phyloP scores from a whole-genome alignment of 1,140 invertebrate genomes.

The Drosophila nigromelanica region DNA sequence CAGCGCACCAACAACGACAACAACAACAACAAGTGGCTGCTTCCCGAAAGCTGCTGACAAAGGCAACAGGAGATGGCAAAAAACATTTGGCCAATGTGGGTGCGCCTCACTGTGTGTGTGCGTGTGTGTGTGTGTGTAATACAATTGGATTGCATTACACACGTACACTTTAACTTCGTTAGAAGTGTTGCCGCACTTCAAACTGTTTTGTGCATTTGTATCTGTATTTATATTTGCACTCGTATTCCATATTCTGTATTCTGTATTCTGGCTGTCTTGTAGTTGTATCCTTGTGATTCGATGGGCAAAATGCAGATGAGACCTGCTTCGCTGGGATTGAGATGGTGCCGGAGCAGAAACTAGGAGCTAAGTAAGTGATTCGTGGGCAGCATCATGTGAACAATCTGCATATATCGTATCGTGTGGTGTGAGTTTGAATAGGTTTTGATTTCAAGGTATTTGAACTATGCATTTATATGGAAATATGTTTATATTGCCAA shows the following conservation, averaged over 20 bases:
- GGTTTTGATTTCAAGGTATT: background rate
- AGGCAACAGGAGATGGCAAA: slow-evolving; percentile 41
- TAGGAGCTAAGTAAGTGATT: slow-evolving; percentile 12
- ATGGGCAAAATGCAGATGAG: slow-evolving; percentile 39
- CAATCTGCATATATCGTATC: background rate
- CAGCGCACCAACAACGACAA: slow-evolving; percentile 6
- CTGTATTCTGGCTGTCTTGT: background rate
- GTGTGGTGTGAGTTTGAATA: background rate
- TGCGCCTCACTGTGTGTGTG: background rate
- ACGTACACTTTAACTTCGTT: slow-evolving; percentile 32
- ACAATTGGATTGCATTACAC: slow-evolving; percentile 52
- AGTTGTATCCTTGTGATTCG: slow-evolving; percentile 30
- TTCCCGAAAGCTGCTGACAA: slow-evolving; percentile 32
- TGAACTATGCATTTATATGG: no score
- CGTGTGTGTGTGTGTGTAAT: slow-evolving; percentile 12
- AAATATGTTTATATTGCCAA: no score
- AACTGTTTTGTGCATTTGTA: slow-evolving; percentile 44
- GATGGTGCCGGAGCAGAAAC: background rate
- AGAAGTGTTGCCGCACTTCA: slow-evolving; percentile 55
- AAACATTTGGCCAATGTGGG: slow-evolving; percentile 11
- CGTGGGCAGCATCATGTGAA: slow-evolving; percentile 21
- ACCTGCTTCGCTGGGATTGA: slow-evolving; percentile 18
- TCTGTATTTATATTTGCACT: slow-evolving; percentile 6
- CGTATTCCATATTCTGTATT: background rate
- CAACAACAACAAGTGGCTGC: slow-evolving; percentile 27